phyloP scores from a whole-genome alignment of 2,888 invertebrate genomes.

The Pecten maximus region DNA sequence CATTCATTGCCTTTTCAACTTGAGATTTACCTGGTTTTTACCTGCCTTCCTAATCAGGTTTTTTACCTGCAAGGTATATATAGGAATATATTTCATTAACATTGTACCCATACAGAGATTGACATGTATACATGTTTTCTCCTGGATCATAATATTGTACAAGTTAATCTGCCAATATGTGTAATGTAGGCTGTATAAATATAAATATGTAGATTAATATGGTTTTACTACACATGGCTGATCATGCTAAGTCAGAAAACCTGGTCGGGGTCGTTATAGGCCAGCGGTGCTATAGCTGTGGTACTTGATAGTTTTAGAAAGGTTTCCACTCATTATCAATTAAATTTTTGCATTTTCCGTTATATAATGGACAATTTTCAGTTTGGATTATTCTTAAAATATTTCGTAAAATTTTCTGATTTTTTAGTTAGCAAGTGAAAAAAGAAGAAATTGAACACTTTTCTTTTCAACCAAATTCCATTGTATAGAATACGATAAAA shows the following conservation, averaged over 20 bases:
- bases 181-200: neutral
- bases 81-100: neutral
- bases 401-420: too few relatives aligned
- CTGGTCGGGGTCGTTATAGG: neutral
- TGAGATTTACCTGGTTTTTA: neutral
- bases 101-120: neutral
- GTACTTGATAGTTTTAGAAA: too few relatives aligned
- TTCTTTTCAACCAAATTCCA: too few relatives aligned
- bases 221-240: neutral
- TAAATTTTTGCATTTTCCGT: too few relatives aligned
- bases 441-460: too few relatives aligned
- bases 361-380: too few relatives aligned
- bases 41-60: neutral
- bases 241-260: too few relatives aligned
- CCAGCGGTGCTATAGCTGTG: too few relatives aligned
- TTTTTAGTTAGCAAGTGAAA: too few relatives aligned
- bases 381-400: too few relatives aligned
- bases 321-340: too few relatives aligned
- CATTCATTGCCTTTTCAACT: slow-evolving; percentile 26
- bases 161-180: neutral
- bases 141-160: neutral
- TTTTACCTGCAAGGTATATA: slow-evolving; percentile 26
- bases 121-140: neutral
- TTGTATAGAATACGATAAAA: too few relatives aligned
- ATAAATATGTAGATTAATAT: slow-evolving; percentile 5